phyloP scores from a whole-genome alignment of 2,797 vertebrate genomes.

The Urocyon cinereoargenteus region DNA sequence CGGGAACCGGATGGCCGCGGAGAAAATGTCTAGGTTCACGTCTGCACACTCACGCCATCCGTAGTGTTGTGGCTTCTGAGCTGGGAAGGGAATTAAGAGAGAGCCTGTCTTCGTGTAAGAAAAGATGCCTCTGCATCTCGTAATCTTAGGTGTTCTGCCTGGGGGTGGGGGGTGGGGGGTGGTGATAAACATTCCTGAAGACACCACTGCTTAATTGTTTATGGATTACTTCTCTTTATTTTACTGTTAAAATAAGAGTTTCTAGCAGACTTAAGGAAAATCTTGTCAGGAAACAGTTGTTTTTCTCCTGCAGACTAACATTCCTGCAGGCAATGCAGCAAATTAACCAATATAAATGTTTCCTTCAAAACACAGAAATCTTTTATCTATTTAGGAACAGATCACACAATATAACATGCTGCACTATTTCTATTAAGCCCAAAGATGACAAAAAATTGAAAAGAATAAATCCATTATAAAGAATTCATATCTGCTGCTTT shows the following conservation, averaged over 20 bases:
- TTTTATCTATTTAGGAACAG: conserved; percentile 86
- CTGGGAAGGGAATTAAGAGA: conserved; percentile 37
- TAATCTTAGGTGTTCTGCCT: not conserved
- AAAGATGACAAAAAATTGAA: conserved; percentile 80
- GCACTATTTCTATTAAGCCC: conserved; percentile 77
- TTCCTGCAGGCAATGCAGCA: conserved; percentile 81
- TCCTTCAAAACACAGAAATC: conserved; percentile 86
- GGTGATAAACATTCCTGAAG: conserved; percentile 60
- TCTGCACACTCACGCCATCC: not conserved
- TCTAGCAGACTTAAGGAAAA: conserved; percentile 74
- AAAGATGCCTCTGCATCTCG: conserved; percentile 42
- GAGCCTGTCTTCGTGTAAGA: conserved; percentile 34
- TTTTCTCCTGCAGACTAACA: conserved; percentile 76
- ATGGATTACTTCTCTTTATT: conserved; percentile 76
- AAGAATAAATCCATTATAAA: conserved; percentile 82
- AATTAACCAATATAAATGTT: conserved; percentile 85
- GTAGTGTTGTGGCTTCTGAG: not conserved
- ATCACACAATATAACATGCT: conserved; percentile 81
- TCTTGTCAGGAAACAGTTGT: conserved; percentile 79
- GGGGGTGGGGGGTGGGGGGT: not conserved
- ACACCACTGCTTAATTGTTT: conserved; percentile 73
- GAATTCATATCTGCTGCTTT: conserved; percentile 80
- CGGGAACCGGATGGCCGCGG: not conserved
- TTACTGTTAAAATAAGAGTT: conserved; percentile 69
- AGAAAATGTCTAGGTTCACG: not conserved